These are phyloP conservation scores for Clytia hemisphaerica DNA, from an alignment of 30 jellyfish, hydroid and myxozoan species.

Conservation along the genomic window DNA sequence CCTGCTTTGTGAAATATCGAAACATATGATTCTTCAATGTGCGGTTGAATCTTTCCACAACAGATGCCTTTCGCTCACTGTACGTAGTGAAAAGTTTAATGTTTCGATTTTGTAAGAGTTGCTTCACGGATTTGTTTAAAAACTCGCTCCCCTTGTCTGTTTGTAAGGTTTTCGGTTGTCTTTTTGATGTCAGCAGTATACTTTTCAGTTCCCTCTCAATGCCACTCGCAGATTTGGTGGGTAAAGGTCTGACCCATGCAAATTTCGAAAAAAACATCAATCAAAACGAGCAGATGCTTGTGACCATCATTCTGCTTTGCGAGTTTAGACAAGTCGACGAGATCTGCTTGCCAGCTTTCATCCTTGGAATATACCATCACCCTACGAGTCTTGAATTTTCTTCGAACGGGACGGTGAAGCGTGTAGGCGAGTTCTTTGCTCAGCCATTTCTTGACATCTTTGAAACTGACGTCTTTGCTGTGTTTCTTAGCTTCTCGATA, in stretches of 20 bases:
- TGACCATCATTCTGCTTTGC: constrained; percentile 33
- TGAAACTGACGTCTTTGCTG: too few relatives aligned
- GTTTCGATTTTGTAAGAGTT: background rate
- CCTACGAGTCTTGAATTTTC: constrained; percentile 12
- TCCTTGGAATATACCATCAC: constrained; percentile 33
- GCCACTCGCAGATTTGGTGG: constrained; percentile 28
- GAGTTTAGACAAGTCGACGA: constrained; percentile 27
- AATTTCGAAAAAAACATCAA: constrained; percentile 51
- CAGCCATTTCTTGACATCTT: too few relatives aligned
- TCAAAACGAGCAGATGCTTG: constrained; percentile 36
- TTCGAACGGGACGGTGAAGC: constrained; percentile 29
- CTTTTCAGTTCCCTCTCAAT: constrained; percentile 20
- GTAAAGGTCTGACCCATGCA: constrained; percentile 51
- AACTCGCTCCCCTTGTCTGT: constrained; percentile 57
- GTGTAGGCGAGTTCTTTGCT: constrained; percentile 27
- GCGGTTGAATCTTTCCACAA: constrained; percentile 28
- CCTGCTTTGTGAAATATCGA: constrained; percentile 12
- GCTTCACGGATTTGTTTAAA: constrained; percentile 15
- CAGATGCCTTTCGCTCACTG: constrained; percentile 16
- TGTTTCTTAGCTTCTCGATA: too few relatives aligned
- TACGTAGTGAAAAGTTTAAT: constrained; percentile 27
- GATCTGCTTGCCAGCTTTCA: constrained; percentile 37
- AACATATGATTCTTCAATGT: constrained; percentile 23
- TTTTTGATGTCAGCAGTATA: background rate
- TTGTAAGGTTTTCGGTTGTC: constrained; percentile 27